These are phyloP conservation scores for Blera fallax DNA, from an alignment of 2,888 invertebrate species.

Conservation along the genomic window DNA sequence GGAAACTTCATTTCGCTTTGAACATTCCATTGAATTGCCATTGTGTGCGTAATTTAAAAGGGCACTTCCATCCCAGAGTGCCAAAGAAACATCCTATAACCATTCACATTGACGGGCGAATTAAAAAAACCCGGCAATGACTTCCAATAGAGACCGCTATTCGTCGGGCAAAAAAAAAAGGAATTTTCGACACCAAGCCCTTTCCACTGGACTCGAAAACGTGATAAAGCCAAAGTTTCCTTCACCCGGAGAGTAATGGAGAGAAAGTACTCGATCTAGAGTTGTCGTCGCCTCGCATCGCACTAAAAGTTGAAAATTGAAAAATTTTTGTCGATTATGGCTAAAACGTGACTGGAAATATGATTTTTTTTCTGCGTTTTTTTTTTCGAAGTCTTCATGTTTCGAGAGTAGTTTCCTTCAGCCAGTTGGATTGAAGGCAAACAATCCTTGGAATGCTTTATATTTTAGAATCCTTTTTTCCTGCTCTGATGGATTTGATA, in stretches of 20 bases:
- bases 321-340: conserved; percentile 52
- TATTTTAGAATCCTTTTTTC: not conserved
- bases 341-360: conserved; percentile 56
- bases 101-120: not conserved
- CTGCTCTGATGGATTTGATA: not conserved
- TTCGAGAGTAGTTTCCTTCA: conserved; percentile 11
- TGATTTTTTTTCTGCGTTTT: conserved; percentile 9
- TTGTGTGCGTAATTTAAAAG: not conserved
- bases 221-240: conserved; percentile 26
- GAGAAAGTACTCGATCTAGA: not conserved
- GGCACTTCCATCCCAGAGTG: not conserved
- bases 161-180: not conserved
- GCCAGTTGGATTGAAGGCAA: conserved; percentile 22
- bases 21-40: conserved; percentile 7
- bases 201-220: not conserved
- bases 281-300: conserved; percentile 10
- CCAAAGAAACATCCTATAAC: not conserved
- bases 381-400: not conserved
- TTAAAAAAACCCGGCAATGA: not conserved
- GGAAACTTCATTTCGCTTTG: not conserved
- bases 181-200: conserved; percentile 12
- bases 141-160: not conserved
- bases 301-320: conserved; percentile 59
- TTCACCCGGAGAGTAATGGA: not conserved
- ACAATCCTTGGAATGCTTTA: conserved; percentile 32